Evolutionary conservation across 2,797 vertebrate species (phyloP), one percentile per base, ranked within the genome.

Genomic region (Gymnopithys bicolor): DNA sequence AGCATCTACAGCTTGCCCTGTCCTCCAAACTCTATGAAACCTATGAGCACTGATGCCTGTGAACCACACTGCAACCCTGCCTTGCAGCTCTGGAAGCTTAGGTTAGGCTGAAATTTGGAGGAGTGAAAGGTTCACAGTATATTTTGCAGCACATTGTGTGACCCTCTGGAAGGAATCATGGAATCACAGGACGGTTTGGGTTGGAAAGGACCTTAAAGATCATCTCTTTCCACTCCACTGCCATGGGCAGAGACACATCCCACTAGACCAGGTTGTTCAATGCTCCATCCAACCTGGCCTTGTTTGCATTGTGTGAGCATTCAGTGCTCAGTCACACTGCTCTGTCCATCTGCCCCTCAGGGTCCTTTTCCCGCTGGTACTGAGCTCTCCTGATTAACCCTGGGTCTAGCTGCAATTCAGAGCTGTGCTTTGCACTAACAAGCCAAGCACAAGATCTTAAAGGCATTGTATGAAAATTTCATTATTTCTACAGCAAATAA

Each of bases 21-120:
- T 28, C 52, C 52, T 70, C 39, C 23, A 22, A 69, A 18, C 37
- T 35, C 41, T 35, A 22, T 3, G 11, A 68, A 76, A 41, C 2
- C 30, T 28, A 8, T 0, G 2, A 33, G 19, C 48, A 37, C 6
- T 0, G 2, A 5, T 1, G 12, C 28, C 60, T 19, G 2, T 8
- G 60, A 58, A 9, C 39, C 49, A 45, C 64, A 37, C 1, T 10
- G 10, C 39, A 56, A 2, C 9, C 64, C 69, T 92, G 45, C 49
- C 25, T 55, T 28, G 52, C 60, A 45, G 21, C 51, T 63, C 43
- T 55, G 59, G 43, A 13, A 49, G 33, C 18, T 35, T 11, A 52
- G 21, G 7, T 5, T 45, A 14, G 58, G 60, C 28, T 77, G 83
- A 37, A 37, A 66, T 41, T 0, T 17, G 46, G 77, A 81, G 51